Evolutionary conservation across 2,888 invertebrate genomes (phyloP), one percentile per base, ranked within the genome.

Genomic region (Drosophila falleni): DNA sequence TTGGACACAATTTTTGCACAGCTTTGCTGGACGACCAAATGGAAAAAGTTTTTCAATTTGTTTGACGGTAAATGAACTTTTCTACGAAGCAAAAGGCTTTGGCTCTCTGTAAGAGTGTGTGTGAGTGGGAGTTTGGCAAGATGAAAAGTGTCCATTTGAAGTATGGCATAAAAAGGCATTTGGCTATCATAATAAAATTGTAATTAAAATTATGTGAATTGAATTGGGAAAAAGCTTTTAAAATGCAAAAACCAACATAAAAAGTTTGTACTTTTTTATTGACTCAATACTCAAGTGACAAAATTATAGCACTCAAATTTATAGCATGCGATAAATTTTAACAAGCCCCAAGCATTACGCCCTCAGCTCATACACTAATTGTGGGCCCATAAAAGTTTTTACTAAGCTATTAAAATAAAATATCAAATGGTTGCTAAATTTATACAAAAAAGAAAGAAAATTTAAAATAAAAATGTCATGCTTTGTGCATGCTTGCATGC

Each of bases 11-110:
- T 66, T 83, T 82, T 86, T 80, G 56, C 81, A 66, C 51, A 60
- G 71, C 70, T 80, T 78, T 67, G 46, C 59, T 69, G 69, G 56
- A 64, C 71, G 60, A 75, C 65, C 61, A 85, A 85, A 85, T 85
- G 89, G 85, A 85, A 89, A 85, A 85, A 85, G 80, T 85, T 85
- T 85, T 84, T 84, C 89, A 89, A 84, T 84, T 85, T 84, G 83
- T 78, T 80, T 83, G 86, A 83, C 83, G 79, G 83, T 81, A 85
- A 83, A 78, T 85, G 80, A 82, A 83, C 80, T 85, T 80, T 83
- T 72, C 67, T 70, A 77, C 65, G 59, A 64, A 58, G 59, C 47
- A 51, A 54, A 73, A 33, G 53, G 59, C 55, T 39, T 58, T 55
- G 54, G 53, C 51, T 23, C 37, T 49, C 33, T 47, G 46, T 23